A percentile compares a stretch with the other conserved stretches of the same genome.
Evolutionary conservation across 2,888 invertebrate species (phyloP).

Genomic region (Thelaira solivaga): DNA sequence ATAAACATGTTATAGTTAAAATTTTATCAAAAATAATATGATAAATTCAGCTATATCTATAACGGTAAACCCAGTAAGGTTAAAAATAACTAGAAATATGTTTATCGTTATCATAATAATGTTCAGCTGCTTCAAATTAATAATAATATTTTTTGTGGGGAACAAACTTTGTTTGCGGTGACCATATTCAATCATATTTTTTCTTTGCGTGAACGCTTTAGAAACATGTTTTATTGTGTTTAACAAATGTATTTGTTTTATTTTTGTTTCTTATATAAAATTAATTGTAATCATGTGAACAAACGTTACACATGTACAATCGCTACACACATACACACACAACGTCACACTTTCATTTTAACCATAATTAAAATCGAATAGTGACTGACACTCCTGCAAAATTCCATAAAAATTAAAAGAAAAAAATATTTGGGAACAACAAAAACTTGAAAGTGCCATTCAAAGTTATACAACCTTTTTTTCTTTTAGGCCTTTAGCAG

Average conservation of each 20-base stretch:
- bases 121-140: too few species aligned
- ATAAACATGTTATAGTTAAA: too few species aligned
- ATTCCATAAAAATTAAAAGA: constrained; percentile 3
- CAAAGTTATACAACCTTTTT: constrained; percentile 52
- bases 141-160: too few species aligned
- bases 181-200: not conserved
- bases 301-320: not conserved
- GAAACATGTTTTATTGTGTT: constrained; percentile 12
- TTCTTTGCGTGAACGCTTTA: not conserved
- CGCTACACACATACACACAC: constrained; percentile 2
- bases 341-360: constrained; percentile 43
- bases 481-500: constrained; percentile 31
- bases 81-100: too few species aligned
- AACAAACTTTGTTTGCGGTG: not conserved
- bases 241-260: not conserved
- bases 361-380: constrained; percentile 16
- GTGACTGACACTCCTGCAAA: not conserved
- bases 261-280: not conserved
- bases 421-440: not conserved
- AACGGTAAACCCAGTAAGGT: too few species aligned
- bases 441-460: constrained; percentile 41
- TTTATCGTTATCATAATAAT: too few species aligned
- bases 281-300: not conserved
- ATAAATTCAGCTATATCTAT: too few species aligned
- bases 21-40: too few species aligned